phyloP scores from a whole-genome alignment of 2,888 invertebrate species.

The Dolichomitus sp. region DNA sequence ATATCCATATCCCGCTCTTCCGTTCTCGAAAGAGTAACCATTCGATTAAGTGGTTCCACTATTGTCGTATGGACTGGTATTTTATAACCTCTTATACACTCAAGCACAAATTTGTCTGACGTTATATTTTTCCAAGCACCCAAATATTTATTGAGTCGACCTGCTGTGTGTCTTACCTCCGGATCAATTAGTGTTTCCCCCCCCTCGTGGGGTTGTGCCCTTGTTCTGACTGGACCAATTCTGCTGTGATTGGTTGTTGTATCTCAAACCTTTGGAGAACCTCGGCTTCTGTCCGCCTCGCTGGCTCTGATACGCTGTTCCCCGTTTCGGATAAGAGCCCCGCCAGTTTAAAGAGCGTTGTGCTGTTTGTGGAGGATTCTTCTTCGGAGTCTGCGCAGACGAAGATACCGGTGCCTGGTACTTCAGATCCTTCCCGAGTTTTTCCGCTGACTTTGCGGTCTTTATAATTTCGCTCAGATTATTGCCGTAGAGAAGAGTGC shows the following conservation, averaged over 20 bases:
- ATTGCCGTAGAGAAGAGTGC: constrained; percentile 47
- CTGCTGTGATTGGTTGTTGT: constrained; percentile 12
- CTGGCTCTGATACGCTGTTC: constrained; percentile 53
- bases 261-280: constrained; percentile 20
- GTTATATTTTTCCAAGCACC: constrained; percentile 37
- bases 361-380: constrained; percentile 1
- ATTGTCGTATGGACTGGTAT: constrained; percentile 22
- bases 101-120: constrained; percentile 35
- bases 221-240: background rate
- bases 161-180: constrained; percentile 45
- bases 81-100: constrained; percentile 34
- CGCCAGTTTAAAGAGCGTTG: constrained; percentile 55
- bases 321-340: constrained; percentile 49
- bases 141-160: constrained; percentile 27
- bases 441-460: constrained; percentile 54
- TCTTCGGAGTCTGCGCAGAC: constrained; percentile 9
- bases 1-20: constrained; percentile 11
- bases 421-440: constrained; percentile 48
- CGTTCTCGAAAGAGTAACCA: background rate
- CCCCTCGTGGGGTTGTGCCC: background rate
- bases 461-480: constrained; percentile 50
- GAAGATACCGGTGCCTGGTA: constrained; percentile 14
- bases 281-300: constrained; percentile 18
- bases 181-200: background rate
- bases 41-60: background rate